phyloP scores from a whole-genome alignment of 2,113 vertebrate species.

The Anhinga rufa region DNA sequence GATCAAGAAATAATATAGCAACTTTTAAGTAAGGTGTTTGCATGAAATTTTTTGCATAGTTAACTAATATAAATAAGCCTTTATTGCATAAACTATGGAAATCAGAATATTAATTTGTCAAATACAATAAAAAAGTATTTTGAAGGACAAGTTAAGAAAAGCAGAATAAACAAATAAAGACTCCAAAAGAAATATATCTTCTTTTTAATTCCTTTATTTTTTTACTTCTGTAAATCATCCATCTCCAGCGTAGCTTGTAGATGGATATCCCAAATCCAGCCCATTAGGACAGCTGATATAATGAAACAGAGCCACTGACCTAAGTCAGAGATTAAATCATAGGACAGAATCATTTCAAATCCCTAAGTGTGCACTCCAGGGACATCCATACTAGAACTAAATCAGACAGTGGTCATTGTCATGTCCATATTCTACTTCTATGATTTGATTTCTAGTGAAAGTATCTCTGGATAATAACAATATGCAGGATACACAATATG shows the following conservation, averaged over 20 bases:
- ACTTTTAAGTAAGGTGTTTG: slow-evolving; percentile 25
- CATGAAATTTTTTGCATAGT: neutral
- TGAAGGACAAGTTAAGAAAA: neutral
- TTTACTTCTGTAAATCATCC: neutral
- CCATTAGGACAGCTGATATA: neutral
- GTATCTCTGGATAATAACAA: neutral
- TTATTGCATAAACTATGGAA: slow-evolving; percentile 11
- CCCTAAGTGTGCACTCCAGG: neutral
- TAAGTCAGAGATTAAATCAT: neutral
- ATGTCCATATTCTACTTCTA: neutral
- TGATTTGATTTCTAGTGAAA: neutral
- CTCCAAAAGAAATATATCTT: neutral
- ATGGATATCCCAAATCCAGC: neutral
- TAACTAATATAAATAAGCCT: neutral
- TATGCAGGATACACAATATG: neutral
- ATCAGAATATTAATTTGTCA: neutral
- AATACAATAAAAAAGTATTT: neutral
- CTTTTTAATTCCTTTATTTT: neutral
- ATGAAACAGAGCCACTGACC: neutral
- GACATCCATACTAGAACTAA: neutral
- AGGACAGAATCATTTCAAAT: neutral
- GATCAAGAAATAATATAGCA: neutral
- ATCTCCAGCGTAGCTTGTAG: neutral
- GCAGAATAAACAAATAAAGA: neutral
- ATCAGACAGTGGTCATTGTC: neutral